Evolutionary conservation across 2,888 invertebrate species (phyloP), one percentile per base, ranked within the genome.

Genomic region (Cantharis lateralis): DNA sequence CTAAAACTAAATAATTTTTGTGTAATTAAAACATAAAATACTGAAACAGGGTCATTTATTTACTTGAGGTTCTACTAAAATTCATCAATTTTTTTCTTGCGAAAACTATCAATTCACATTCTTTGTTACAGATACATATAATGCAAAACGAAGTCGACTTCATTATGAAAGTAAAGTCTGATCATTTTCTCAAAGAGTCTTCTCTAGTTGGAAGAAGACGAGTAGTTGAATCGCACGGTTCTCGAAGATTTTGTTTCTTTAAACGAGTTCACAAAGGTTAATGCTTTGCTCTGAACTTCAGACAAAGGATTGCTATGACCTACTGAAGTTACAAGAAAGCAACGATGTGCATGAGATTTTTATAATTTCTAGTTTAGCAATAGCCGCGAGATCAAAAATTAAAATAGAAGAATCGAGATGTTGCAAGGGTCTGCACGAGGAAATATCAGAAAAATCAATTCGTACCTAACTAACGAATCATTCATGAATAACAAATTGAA

Each of bases 231-330:
- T 73, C 62, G 71, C 68, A 68, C 73, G 74, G 74, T 75, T 79
- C 79, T 68, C 69, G 73, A 76, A 61, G 75, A 74, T 74, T 74
- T 72, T 75, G 32, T 72, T 70, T 78, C 69, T 72, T 72, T 78
- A 78, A 71, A 75, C 77, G 80, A 77, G 73, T 75, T 78, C 78
- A 78, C 48, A 83, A 82, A 84, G 84, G 84, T 84, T 83, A 84
- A 84, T 82, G 84, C 81, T 84, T 84, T 80, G 80, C 83, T 84
- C 82, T 85, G 84, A 84, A 85, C 85, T 82, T 81, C 82, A 81
- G 84, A 84, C 84, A 85, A 84, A 84, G 84, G 75, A 72, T 74
- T 20, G 73, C 64, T 70, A 77, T 81, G 81, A 81, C 81, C 81
- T 79, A 82, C 77, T 81, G 81, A 82, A 80, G 79, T 76, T 75